phyloP scores from a whole-genome alignment of 2,797 vertebrate species.

The Halcyon leucocephala region DNA sequence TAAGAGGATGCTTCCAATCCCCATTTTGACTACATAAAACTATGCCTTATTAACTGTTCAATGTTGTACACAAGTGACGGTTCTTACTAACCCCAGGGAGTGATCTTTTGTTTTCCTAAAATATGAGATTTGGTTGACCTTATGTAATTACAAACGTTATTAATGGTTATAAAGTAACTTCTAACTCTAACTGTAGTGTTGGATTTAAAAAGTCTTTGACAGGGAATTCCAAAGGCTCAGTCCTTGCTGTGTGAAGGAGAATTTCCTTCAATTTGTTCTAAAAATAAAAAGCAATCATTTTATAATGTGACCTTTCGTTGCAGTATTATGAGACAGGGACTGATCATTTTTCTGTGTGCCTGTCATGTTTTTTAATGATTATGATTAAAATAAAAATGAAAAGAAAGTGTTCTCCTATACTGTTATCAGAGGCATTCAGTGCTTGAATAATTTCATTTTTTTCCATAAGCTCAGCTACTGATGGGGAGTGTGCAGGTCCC shows the following conservation, averaged over 20 bases:
- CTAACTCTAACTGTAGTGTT: neutral
- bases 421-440: constrained; percentile 16
- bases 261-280: constrained; percentile 27
- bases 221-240: neutral
- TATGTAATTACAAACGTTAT: neutral
- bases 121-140: neutral
- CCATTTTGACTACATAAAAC: neutral
- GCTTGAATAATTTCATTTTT: neutral
- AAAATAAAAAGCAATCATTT: constrained; percentile 22
- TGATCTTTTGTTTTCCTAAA: neutral
- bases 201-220: neutral
- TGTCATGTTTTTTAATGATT: constrained; percentile 33
- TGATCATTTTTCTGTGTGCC: neutral
- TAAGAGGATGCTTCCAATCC: neutral
- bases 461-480: neutral
- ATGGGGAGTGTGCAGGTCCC: constrained; percentile 2
- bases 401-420: neutral
- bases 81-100: neutral
- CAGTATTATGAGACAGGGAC: neutral
- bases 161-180: neutral
- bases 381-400: constrained; percentile 19
- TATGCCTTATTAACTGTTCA: neutral
- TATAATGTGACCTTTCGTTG: constrained; percentile 26
- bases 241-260: neutral
- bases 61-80: neutral